Percentiles rank a stretch among this genome's conserved stretches.
phyloP scores from a whole-genome alignment of 2,797 vertebrate species.

The Geotria australis region DNA sequence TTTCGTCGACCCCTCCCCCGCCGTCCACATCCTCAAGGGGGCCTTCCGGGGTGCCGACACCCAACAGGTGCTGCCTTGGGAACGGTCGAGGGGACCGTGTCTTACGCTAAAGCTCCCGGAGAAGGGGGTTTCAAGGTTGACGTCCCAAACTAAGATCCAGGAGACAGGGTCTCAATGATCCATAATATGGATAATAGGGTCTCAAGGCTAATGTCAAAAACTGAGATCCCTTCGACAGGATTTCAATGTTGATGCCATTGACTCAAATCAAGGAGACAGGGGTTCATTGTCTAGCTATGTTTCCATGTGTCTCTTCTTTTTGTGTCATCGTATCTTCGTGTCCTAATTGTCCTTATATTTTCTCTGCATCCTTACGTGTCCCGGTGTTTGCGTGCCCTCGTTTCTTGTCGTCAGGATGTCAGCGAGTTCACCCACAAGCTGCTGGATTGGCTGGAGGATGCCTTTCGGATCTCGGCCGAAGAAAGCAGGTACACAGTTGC shows the following conservation, averaged over 20 bases:
- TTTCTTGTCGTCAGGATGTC: conserved; percentile 38
- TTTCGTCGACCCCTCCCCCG: conserved; percentile 66
- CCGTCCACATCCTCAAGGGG: conserved; percentile 49
- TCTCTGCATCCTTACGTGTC: neutral
- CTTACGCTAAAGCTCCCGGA: no score
- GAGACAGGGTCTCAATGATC: no score
- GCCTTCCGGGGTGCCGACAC: conserved; percentile 55
- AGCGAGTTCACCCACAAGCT: conserved; percentile 95
- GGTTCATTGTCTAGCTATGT: no score
- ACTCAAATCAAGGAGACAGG: no score
- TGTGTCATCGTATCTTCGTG: neutral
- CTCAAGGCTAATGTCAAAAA: no score
- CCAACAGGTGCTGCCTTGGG: conserved; percentile 37
- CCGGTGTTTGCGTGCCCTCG: conserved; percentile 3
- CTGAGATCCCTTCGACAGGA: no score
- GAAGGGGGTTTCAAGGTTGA: no score
- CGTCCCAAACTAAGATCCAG: no score
- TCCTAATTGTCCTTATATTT: neutral
- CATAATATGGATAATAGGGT: no score
- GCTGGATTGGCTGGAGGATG: conserved; percentile 82
- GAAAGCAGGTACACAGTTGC: conserved; percentile 5
- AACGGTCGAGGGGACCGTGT: no score
- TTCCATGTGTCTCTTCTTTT: no score
- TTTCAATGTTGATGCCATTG: no score
- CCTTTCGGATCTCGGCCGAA: conserved; percentile 53